Evolutionary conservation across 2,888 invertebrate genomes (phyloP), one percentile per base, ranked within the genome.

Genomic region (Idaea straminata): DNA sequence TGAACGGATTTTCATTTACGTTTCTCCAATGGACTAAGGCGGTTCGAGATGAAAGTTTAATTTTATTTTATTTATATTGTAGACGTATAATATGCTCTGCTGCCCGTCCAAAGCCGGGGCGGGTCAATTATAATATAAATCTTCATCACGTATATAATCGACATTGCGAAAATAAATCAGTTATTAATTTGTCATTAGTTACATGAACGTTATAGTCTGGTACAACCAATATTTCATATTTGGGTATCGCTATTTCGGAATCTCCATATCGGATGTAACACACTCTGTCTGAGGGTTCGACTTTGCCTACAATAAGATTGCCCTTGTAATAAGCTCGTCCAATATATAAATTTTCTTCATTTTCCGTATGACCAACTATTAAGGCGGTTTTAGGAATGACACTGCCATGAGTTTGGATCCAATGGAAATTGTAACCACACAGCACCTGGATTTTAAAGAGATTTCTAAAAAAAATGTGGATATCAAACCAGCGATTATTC

Each of bases 261-360:
- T 75, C 79, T 3, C 78, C 69, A 64, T 76, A 97, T 60, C 97
- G 89, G n/a, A 97, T 84, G 77, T 97, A 97, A 72, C 95, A 95
- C 0, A 94, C 94, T 60, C 94, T 95, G 78, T 97, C 96, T 25
- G 95, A 94, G 0, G 83, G 79, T 64, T 88, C 88, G 15, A 96
- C 86, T 88, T 97, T 97, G 15, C 97, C 98, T 59, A 97, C 96
- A 75, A 97, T 94, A 5, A 96, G 82, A 63, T 94, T 95, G 15
- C 95, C 96, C 72, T 95, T 95, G 80, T 96, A 95, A 47, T 90
- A 88, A 0, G 95, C 96, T 73, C 97, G 93, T 13, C 95, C 95
- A 0, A 96, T 94, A 79, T 93, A 96, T 13, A 96, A 75, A 62
- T 87, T 88, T 69, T 94, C 94, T 63, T 83, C 88, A 34, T 59